Evolutionary conservation across 2,888 invertebrate species (phyloP).

Genomic region (Drosophila mettleri): DNA sequence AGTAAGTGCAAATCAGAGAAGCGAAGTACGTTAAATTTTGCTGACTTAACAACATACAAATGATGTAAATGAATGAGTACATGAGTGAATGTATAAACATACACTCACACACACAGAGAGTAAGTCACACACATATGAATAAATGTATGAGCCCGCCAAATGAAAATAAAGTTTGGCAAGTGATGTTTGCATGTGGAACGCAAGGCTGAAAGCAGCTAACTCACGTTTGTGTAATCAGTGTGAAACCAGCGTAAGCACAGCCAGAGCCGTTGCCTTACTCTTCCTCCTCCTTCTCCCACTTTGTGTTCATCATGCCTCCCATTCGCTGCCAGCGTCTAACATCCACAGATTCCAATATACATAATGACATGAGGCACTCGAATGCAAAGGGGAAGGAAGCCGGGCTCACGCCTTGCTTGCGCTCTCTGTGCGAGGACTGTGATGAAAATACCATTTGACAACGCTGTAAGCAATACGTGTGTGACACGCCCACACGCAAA

Average conservation of each 20-base stretch:
- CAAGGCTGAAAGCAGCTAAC: conserved; percentile 79
- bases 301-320: neutral
- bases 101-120: conserved; percentile 1
- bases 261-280: conserved; percentile 24
- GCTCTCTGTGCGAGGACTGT: conserved; percentile 32
- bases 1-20: conserved; percentile 71
- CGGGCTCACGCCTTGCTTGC: neutral
- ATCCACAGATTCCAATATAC: conserved; percentile 66
- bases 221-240: conserved; percentile 83
- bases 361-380: conserved; percentile 73
- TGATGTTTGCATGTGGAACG: conserved; percentile 79
- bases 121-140: conserved; percentile 58
- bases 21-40: conserved; percentile 73
- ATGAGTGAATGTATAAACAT: conserved; percentile 62
- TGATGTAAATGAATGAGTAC: conserved; percentile 79
- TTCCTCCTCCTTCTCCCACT: neutral
- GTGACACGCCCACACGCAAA: conserved; percentile 48
- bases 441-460: conserved; percentile 78
- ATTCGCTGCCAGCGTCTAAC: neutral
- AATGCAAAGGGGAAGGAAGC: conserved; percentile 27
- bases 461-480: conserved; percentile 68
- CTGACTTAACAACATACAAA: conserved; percentile 81
- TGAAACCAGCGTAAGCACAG: conserved; percentile 66
- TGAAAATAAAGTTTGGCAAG: conserved; percentile 52
- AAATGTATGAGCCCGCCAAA: conserved; percentile 63